Conservation (phyloP, 2,888 invertebrate genomes). For the Xestoiulus laeticollis region DNA sequence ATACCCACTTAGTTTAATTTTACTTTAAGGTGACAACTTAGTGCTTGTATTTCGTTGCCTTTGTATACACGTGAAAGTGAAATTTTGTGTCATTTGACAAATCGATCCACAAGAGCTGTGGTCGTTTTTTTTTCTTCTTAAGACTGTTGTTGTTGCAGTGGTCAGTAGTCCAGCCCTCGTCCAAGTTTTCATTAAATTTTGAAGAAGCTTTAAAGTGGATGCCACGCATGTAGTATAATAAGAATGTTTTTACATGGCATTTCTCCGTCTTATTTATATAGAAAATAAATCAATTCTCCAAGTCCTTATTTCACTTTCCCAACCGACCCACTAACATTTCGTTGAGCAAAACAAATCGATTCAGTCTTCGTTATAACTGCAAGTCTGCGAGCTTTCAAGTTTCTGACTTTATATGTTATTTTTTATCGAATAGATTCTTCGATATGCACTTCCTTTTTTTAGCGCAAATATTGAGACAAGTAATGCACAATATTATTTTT, state of each 20-base stretch:
- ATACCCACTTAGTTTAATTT: background rate
- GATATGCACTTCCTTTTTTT: background rate
- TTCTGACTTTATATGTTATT: background rate
- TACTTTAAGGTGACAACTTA: background rate
- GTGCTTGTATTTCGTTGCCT: background rate
- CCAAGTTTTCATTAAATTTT: constrained; percentile 28
- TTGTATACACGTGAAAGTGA: background rate
- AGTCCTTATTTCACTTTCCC: background rate
- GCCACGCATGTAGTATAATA: constrained; percentile 12
- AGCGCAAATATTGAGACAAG: background rate
- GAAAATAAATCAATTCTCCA: constrained; percentile 3
- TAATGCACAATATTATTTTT: background rate
- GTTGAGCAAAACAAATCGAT: constrained; percentile 27
- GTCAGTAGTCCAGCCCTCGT: constrained; percentile 15
- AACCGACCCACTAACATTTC: background rate
- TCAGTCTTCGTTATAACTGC: constrained; percentile 21
- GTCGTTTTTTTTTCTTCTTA: background rate
- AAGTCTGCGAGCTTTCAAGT: background rate
- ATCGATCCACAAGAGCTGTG: background rate
- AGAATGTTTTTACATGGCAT: constrained; percentile 17
- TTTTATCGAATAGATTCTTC: background rate
- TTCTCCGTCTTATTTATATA: constrained; percentile 17
- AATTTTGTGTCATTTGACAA: constrained; percentile 13
- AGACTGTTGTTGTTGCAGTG: background rate
- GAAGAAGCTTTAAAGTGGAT: constrained; percentile 21